A percentile compares a stretch with the other conserved stretches of the same genome.
These are phyloP conservation scores for Henricia sp. DNA, from an alignment of 53 echinoderm and acorn worm species.

Conservation along the genomic window DNA sequence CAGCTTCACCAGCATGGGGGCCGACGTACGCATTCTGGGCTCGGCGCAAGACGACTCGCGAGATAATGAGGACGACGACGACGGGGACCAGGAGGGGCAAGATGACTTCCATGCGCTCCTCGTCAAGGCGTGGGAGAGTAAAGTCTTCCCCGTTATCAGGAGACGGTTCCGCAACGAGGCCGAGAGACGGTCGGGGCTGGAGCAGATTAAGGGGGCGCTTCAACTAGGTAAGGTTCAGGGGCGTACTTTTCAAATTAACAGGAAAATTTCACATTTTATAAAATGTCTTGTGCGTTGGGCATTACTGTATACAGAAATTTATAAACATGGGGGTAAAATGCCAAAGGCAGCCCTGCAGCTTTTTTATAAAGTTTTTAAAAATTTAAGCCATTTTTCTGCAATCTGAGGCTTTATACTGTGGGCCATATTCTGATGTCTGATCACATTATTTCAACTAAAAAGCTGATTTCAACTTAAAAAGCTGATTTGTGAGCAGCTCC, in stretches of 20 bases:
- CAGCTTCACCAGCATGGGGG: slow-evolving; percentile 83
- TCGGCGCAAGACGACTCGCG: slow-evolving; percentile 60
- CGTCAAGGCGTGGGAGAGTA: slow-evolving; percentile 90
- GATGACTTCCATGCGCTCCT: slow-evolving; percentile 86
- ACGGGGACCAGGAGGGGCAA: slow-evolving; percentile 75
- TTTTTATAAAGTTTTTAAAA: too few species aligned
- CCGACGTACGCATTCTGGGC: slow-evolving; percentile 65
- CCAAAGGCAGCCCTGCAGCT: too few species aligned
- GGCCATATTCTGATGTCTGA: too few species aligned
- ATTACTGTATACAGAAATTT: not conserved
- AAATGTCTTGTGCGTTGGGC: too few species aligned
- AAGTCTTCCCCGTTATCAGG: slow-evolving; percentile 89
- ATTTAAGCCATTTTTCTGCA: too few species aligned
- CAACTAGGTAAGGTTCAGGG: slow-evolving; percentile 67
- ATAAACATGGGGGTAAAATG: too few species aligned
- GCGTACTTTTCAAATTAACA: not conserved
- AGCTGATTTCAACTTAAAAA: too few species aligned
- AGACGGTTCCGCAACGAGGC: slow-evolving; percentile 87
- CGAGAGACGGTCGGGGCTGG: slow-evolving; percentile 84
- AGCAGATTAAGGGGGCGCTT: slow-evolving; percentile 90
- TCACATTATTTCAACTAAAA: too few species aligned
- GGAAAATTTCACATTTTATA: not conserved
- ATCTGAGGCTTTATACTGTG: too few species aligned
- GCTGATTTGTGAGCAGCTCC: too few species aligned
- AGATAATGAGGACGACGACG: slow-evolving; percentile 78